These are phyloP conservation scores for Symphodus melops DNA, from an alignment of 2,113 vertebrate species.

Conservation along the genomic window DNA sequence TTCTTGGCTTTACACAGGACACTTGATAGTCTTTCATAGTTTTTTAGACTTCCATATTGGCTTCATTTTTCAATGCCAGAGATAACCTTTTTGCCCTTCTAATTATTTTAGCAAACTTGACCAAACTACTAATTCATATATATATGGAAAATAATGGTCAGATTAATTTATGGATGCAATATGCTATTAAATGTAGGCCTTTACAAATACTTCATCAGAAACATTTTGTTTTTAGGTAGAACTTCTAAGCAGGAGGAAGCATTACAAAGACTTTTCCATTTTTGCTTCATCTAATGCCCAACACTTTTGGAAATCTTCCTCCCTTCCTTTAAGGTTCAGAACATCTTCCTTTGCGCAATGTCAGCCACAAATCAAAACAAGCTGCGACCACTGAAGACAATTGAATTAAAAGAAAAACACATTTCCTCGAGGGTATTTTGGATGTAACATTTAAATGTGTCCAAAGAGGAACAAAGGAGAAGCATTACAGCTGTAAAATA, in stretches of 20 bases:
- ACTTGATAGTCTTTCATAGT: too few relatives aligned
- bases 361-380: constrained; percentile 26
- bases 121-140: too few relatives aligned
- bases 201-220: not conserved
- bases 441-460: constrained; percentile 7
- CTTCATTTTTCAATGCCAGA: too few relatives aligned
- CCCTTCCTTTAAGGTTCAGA: not conserved
- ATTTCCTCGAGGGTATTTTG: constrained; percentile 11
- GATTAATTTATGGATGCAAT: too few relatives aligned
- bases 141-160: too few relatives aligned
- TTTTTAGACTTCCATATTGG: too few relatives aligned
- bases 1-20: too few relatives aligned
- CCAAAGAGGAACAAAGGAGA: constrained; percentile 11
- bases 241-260: not conserved
- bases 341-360: constrained; percentile 17
- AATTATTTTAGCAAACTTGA: too few relatives aligned
- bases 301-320: not conserved
- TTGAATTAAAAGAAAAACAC: constrained; percentile 9
- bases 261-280: not conserved
- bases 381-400: constrained; percentile 5
- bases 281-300: not conserved
- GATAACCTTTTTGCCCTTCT: too few relatives aligned
- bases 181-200: too few relatives aligned
- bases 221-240: not conserved
- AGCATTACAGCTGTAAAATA: constrained; percentile 19